Base-by-base conservation (phyloP, 2,888 invertebrate genomes). In the Podotricha telesiphe region DNA sequence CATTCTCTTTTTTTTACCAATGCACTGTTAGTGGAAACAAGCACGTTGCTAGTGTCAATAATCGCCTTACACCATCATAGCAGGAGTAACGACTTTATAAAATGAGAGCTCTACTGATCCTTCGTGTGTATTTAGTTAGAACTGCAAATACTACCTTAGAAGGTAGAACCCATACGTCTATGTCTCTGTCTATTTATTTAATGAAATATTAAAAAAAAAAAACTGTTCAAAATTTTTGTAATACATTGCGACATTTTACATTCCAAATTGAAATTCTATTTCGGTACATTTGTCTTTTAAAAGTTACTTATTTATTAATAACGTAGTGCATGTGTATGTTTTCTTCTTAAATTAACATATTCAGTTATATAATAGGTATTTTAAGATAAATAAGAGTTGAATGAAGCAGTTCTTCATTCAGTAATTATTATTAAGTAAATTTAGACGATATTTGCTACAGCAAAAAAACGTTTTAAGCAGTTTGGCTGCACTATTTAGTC, bases 21-120 rank as follows among this genome's bases (percentile, higher is more conserved):
- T 47, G 17, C 7, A n/a, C 5, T 47, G 47, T 8, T 8, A 17
- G 15, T 55, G 55, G 34, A 55, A 55, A 55, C 47, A 45, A 10
- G 17, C 50, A 47, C 28, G 28, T 55, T 65, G 51, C 69, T 69
- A 59, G 64, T 55, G 67, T 67, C 65, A 62, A 69, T 56, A 65
- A 69, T 67, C 22, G 67, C 59, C 72, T 67, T 69, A 55, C 55
- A 55, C 34, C 17, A 55, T 67, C 67, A 61, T 66, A 71, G 69
- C 67, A 53, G 45, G 69, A 64, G 51, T 65, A 50, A 67, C 69
- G 66, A 67, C 61, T 55, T 48, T 64, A 64, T 61, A 67, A 59
- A 65, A 69, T 69, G 69, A 67, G 61, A 67, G 28, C 55, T 20
- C 37, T 62, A 11, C 34, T 28, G 19, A 40, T 17, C 34, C 65